These are phyloP conservation scores for Proteles cristata DNA, from an alignment of 2,113 vertebrate species.

Conservation along the genomic window DNA sequence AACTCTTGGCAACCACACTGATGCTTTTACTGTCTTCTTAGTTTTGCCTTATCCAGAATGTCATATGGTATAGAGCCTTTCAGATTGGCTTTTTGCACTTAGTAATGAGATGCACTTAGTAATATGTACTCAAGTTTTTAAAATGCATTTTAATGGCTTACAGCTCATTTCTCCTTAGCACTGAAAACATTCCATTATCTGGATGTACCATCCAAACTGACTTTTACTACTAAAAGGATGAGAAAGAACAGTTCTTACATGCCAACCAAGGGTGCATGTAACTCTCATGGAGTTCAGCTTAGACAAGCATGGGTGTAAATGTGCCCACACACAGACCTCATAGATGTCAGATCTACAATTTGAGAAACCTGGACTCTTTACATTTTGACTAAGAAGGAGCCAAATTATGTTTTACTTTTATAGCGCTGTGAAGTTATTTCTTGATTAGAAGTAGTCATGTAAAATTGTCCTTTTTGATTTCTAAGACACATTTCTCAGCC, in stretches of 20 bases:
- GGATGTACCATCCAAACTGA: not conserved
- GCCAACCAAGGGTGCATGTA: not conserved
- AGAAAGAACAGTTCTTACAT: not conserved
- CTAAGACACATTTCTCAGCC: not conserved
- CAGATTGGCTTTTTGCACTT: not conserved
- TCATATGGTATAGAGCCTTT: not conserved
- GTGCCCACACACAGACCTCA: not conserved
- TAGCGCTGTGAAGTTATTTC: not conserved
- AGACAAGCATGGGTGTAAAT: not conserved
- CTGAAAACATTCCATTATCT: not conserved
- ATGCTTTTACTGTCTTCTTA: not conserved
- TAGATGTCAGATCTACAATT: not conserved
- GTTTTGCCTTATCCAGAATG: not conserved
- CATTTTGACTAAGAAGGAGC: not conserved
- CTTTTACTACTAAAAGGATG: not conserved
- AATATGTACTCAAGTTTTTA: not conserved
- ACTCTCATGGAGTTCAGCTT: not conserved
- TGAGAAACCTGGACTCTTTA: not conserved
- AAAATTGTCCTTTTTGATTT: conserved; percentile 28
- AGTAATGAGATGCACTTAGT: too few species aligned
- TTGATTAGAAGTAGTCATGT: not conserved
- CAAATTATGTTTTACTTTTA: not conserved
- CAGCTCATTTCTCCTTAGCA: not conserved
- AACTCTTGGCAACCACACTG: not conserved
- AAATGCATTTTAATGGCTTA: not conserved